Base-by-base conservation (phyloP, 2,113 vertebrate genomes). In the Neopipo cinnamomea region DNA sequence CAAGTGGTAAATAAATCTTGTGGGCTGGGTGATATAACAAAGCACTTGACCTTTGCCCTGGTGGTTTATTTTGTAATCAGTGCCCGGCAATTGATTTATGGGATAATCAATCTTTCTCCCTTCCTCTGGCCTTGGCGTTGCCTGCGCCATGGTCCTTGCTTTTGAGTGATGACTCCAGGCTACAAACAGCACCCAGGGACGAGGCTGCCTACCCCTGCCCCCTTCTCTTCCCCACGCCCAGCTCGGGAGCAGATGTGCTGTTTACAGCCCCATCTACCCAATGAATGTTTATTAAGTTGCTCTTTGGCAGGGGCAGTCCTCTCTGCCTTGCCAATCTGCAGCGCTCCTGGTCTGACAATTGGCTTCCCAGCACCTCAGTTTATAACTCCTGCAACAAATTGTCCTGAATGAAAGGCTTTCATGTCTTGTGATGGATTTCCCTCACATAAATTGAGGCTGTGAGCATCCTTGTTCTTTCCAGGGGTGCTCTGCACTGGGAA, bases 1-100 rank as follows among this genome's bases (percentile, higher is more conserved):
- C 83, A 66, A 61, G 58, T 56, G 62, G 85, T 81, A 55, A 85
- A 97, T 97, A 96, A 94, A 96, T 97, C 83, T 82, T 73, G 70
- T 76, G 83, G 90, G 73, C 62, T 94, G 88, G 77, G 80, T 95
- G 95, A 83, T 97, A 92, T 87, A 95, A 96, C 91, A 96, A 92
- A 96, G 67, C 83, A 81, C 83, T 96, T 95, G 96, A 95, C 94
- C 96, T 96, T 95, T 97, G 93, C 80, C 95, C 93, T 22, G 33
- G 80, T 76, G 95, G 71, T 93, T 95, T 92, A 63, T 96, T 96
- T 96, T 85, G 83, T 87, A 78, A 95, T 91, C 70, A 46, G 86
- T 65, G 68, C 58, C 87, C 50, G 67, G 92, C 70, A 2, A 91
- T 71, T 94, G 90, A 95, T 97, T 89, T 76, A 80, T 78, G 42